Evolutionary conservation across 2,113 vertebrate species (phyloP).

Genomic region (Ursus arctos): DNA sequence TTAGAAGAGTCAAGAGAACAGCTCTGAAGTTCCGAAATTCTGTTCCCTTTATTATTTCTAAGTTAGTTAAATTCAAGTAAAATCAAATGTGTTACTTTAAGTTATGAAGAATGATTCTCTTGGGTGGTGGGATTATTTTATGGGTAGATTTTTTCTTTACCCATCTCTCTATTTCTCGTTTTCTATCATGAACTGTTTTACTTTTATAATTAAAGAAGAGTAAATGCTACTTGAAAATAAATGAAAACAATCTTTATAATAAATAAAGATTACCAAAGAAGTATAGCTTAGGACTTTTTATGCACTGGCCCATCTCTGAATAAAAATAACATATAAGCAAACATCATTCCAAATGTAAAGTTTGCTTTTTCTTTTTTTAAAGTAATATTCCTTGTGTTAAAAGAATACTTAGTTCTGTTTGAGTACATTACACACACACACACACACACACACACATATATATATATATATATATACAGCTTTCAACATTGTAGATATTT

Average conservation of each 20-base stretch:
- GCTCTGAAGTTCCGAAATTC: background rate
- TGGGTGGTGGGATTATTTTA: background rate
- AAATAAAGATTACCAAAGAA: constrained; percentile 5
- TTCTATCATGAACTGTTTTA: background rate
- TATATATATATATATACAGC: background rate
- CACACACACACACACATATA: background rate
- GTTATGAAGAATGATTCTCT: background rate
- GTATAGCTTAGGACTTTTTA: background rate
- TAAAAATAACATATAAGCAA: constrained; percentile 16
- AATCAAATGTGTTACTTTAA: background rate
- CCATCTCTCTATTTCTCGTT: background rate
- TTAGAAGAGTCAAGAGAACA: background rate
- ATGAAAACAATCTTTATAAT: background rate
- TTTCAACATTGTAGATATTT: background rate
- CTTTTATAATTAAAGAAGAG: background rate
- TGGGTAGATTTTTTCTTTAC: background rate
- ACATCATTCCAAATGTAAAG: background rate
- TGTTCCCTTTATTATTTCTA: background rate
- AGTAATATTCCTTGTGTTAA: background rate
- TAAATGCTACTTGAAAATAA: constrained; percentile 41
- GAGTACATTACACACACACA: background rate
- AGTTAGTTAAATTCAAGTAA: constrained; percentile 39
- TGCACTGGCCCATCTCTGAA: background rate
- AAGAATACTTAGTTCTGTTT: constrained; percentile 36
- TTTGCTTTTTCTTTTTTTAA: background rate